Conservation (phyloP, 2,888 invertebrate species). For the Notocelia uddmanniana region DNA sequence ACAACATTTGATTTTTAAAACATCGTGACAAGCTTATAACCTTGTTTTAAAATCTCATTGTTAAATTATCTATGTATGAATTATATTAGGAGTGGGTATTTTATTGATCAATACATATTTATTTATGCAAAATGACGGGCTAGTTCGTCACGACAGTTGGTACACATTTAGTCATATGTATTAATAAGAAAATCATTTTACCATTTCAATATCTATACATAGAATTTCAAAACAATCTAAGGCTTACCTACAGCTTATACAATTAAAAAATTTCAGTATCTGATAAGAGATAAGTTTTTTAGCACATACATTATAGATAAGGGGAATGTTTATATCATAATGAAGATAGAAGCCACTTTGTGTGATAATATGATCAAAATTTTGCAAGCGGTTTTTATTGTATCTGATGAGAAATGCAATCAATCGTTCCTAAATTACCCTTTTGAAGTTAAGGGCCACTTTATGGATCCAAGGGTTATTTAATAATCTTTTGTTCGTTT, state of each 20-base stretch:
- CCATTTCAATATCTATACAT: conserved; percentile 9
- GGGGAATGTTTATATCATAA: neutral
- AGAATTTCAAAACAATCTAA: conserved; percentile 9
- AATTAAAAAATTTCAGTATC: neutral
- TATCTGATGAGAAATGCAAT: neutral
- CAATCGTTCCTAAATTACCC: neutral
- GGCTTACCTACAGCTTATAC: neutral
- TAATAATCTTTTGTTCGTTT: neutral
- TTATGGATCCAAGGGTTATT: neutral
- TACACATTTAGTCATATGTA: conserved; percentile 8
- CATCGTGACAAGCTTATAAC: neutral
- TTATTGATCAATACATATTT: conserved; percentile 17
- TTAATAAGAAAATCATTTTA: conserved; percentile 2
- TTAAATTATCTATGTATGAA: neutral
- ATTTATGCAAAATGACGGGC: conserved; percentile 15
- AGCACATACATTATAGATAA: neutral
- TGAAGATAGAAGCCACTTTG: neutral
- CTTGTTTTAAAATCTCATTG: neutral
- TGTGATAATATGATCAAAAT: neutral
- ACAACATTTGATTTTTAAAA: neutral
- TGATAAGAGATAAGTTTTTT: conserved; percentile 20
- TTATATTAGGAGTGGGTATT: conserved; percentile 6
- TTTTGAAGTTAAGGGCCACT: neutral
- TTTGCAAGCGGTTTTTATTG: neutral
- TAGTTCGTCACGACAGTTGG: conserved; percentile 23